Percentiles rank a stretch among this genome's conserved stretches.
Evolutionary conservation across 2,113 vertebrate genomes (phyloP).

Genomic region (Panthera uncia): DNA sequence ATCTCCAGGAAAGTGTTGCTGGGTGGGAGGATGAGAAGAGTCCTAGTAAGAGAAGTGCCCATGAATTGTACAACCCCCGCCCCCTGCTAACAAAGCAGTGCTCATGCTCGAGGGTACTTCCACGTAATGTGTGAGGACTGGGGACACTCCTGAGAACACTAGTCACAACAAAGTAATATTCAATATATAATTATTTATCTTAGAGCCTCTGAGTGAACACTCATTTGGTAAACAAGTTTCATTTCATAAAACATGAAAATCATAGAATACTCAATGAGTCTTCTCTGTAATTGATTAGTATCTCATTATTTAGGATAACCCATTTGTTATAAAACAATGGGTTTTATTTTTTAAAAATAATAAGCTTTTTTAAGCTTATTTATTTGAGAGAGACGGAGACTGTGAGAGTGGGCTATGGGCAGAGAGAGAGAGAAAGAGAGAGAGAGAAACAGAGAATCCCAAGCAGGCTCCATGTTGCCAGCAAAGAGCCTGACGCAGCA

Average conservation of each 20-base stretch:
- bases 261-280: neutral
- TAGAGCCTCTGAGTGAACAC: neutral
- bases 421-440: too few species aligned
- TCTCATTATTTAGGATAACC: neutral
- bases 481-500: too few species aligned
- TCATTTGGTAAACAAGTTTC: neutral
- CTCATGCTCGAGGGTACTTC: neutral
- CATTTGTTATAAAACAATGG: neutral
- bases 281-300: neutral
- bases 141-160: neutral
- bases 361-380: too few species aligned
- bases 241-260: neutral
- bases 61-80: neutral
- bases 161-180: neutral
- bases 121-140: neutral
- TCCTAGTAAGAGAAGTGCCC: neutral
- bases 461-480: too few species aligned
- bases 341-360: too few species aligned
- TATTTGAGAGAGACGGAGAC: too few species aligned
- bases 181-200: neutral
- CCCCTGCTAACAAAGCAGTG: fast-evolving
- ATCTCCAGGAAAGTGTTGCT: neutral
- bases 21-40: fast-evolving
- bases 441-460: too few species aligned
- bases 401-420: too few species aligned